Base-by-base conservation (phyloP, 2,888 invertebrate species). In the Bruchidius siliquastri region DNA sequence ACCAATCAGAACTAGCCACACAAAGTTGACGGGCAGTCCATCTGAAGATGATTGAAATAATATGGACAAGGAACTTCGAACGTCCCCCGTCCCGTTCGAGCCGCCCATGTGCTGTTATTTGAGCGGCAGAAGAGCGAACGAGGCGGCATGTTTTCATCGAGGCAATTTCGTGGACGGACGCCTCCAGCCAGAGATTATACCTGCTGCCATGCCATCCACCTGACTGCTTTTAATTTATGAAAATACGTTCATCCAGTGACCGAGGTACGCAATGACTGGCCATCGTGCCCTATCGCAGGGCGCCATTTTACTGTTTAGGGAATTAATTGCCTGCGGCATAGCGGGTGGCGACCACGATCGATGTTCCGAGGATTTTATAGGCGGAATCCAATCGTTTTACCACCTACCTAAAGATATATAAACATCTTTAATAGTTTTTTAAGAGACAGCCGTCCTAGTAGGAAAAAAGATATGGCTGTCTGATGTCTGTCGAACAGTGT, bases 231-330 rank as follows among this genome's bases (percentile, higher is more conserved):
- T 78, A 77, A 77, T 77, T 77, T 77, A 76, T 75, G 74, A 76
- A 77, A 76, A 13, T 13, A 49, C 49, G 49, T 13, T 49, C 30
- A 13, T 49, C 49, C 49, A n/a, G 49, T 75, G 76, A 68, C 74
- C 74, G n/a, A 70, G 75, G 74, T 74, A 75, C 75, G 75, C 75
- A 72, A 70, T 72, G 77, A 74, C 76, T 74, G 73, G 75, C 76
- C 72, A 69, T 74, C 72, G 70, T 18, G 70, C 20, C 49, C 70
- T 13, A 49, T 49, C 49, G 49, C 13, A 49, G 49, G 74, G 73
- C 78, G 79, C 80, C 80, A 80, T 80, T 78, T 80, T 79, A 72
- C 74, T 76, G 76, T 78, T 80, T 80, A 76, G 78, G 73, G 71
- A 73, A 73, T 76, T 76, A 74, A 76, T 76, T 74, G 72, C 74